A percentile compares a stretch with the other conserved stretches of the same genome.
These are phyloP conservation scores for Pelochelys cantorii DNA, from an alignment of 2,797 vertebrate genomes.

Conservation along the genomic window DNA sequence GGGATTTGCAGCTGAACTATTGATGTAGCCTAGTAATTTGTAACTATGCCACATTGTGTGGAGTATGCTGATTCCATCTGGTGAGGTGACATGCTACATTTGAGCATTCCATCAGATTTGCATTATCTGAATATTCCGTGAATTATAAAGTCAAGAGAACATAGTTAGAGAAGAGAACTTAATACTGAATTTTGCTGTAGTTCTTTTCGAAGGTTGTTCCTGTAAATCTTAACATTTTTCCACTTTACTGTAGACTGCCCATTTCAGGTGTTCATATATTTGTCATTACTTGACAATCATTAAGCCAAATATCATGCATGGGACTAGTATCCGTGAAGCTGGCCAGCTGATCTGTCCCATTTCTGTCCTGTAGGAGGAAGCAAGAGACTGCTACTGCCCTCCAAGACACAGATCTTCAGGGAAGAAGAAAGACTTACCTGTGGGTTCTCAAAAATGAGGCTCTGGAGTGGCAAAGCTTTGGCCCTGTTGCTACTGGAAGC, in stretches of 20 bases:
- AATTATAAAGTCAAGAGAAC: neutral
- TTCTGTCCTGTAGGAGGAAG: neutral
- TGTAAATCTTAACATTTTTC: neutral
- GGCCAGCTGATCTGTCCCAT: neutral
- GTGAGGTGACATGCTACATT: neutral
- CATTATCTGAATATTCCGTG: neutral
- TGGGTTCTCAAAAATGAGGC: too few relatives aligned
- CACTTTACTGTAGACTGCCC: neutral
- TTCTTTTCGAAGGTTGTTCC: neutral
- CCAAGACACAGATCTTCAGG: too few relatives aligned
- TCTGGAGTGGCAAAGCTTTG: neutral
- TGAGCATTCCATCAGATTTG: neutral
- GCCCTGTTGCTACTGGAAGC: rapidly evolving
- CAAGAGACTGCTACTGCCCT: too few relatives aligned
- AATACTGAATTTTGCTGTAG: neutral
- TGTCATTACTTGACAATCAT: neutral
- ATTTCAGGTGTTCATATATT: neutral
- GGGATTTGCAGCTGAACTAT: neutral
- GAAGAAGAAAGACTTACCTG: neutral
- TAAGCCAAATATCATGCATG: neutral
- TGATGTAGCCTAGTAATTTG: neutral
- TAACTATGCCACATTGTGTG: neutral
- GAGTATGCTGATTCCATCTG: neutral
- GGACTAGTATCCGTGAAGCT: neutral
- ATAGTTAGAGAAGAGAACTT: neutral